Conservation (phyloP, 1,140 invertebrate species). For the Drosophila nasuta region DNA sequence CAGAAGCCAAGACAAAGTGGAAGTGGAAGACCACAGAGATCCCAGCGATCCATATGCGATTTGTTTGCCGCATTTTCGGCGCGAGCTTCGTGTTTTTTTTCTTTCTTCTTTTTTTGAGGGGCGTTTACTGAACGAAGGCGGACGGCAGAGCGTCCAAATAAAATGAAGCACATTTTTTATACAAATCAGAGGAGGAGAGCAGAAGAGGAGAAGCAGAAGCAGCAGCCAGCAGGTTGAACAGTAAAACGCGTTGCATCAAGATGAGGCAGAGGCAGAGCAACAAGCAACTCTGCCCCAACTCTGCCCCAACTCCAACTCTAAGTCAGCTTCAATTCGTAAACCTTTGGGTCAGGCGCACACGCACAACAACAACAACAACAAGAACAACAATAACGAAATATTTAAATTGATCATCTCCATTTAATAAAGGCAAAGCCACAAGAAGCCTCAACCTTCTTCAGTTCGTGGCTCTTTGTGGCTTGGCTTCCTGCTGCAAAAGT, state of each 20-base stretch:
- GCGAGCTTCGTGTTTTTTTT: slow-evolving; percentile 5
- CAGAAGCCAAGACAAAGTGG: slow-evolving; percentile 16
- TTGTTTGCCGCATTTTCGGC: slow-evolving; percentile 75
- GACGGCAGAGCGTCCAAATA: slow-evolving; percentile 74
- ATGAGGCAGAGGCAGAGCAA: slow-evolving; percentile 44
- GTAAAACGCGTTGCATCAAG: slow-evolving; percentile 65
- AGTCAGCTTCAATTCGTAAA: not conserved
- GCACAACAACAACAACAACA: slow-evolving; percentile 53
- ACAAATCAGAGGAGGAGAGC: slow-evolving; percentile 54
- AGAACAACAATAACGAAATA: slow-evolving; percentile 56
- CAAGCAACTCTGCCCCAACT: slow-evolving; percentile 1
- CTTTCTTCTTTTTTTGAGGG: slow-evolving; percentile 38
- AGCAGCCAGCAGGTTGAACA: slow-evolving; percentile 24
- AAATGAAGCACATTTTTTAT: slow-evolving; percentile 84
- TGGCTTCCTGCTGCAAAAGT: slow-evolving; percentile 39
- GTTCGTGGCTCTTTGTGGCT: slow-evolving; percentile 30
- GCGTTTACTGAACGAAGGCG: slow-evolving; percentile 75
- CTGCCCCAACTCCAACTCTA: slow-evolving; percentile 14
- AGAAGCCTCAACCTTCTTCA: slow-evolving; percentile 32
- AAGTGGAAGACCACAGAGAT: slow-evolving; percentile 23
- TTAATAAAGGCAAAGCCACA: slow-evolving; percentile 74
- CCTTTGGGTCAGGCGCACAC: slow-evolving; percentile 66
- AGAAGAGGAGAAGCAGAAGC: slow-evolving; percentile 17
- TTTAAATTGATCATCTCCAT: slow-evolving; percentile 85
- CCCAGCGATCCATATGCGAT: slow-evolving; percentile 72